These are phyloP conservation scores for Protobothrops mucrosquamatus DNA, from an alignment of 2,113 vertebrate species.

Conservation along the genomic window DNA sequence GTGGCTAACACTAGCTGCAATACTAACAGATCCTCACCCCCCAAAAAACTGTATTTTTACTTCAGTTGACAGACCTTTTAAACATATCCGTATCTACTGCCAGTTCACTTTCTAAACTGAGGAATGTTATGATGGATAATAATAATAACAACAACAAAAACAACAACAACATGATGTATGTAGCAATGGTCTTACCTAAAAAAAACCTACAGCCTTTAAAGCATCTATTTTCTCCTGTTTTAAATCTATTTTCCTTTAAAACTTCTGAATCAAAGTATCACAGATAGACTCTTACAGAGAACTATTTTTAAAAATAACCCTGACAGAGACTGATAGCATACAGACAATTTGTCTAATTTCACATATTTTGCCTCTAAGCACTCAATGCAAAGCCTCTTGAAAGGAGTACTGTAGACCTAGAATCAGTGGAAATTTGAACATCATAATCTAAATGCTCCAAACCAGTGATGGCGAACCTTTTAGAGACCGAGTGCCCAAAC, in stretches of 20 bases:
- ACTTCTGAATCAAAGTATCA: not conserved
- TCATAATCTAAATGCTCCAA: slow-evolving; percentile 1
- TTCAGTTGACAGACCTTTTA: not conserved
- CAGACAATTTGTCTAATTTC: slow-evolving; percentile 1
- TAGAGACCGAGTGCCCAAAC: too few relatives aligned
- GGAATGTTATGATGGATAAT: not conserved
- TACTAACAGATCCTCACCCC: not conserved
- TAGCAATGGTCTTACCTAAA: not conserved
- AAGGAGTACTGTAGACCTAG: not conserved
- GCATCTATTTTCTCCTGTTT: not conserved
- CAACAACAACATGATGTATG: not conserved
- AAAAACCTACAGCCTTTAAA: not conserved
- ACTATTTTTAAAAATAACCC: not conserved
- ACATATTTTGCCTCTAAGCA: slow-evolving; percentile 14
- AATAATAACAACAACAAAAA: too few relatives aligned
- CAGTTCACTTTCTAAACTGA: not conserved
- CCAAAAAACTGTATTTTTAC: not conserved
- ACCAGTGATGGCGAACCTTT: not conserved
- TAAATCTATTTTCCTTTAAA: not conserved
- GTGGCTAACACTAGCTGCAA: not conserved
- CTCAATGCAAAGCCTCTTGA: not conserved
- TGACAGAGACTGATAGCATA: not conserved
- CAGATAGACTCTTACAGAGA: not conserved
- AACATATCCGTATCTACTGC: not conserved
- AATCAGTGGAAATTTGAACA: not conserved